Evolutionary conservation across 2,113 vertebrate species (phyloP).

Genomic region (Dicerorhinus sumatrensis): DNA sequence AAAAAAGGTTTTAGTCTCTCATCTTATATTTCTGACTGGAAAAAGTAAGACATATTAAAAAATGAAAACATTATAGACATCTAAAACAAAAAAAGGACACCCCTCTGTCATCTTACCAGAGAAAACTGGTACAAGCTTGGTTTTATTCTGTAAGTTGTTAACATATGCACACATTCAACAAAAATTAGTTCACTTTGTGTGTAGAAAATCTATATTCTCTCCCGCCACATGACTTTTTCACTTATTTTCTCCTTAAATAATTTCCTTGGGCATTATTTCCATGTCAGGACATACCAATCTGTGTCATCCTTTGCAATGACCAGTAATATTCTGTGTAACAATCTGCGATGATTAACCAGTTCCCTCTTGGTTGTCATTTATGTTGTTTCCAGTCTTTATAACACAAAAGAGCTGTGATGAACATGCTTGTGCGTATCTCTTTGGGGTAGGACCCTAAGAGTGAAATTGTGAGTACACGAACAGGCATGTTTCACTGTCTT

Average conservation of each 20-base stretch:
- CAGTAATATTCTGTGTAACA: background rate
- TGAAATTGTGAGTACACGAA: background rate
- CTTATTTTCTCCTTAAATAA: slow-evolving; percentile 6
- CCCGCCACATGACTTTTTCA: background rate
- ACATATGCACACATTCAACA: background rate
- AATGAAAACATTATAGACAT: slow-evolving; percentile 21
- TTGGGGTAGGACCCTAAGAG: background rate
- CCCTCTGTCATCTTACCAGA: background rate
- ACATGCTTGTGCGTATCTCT: background rate
- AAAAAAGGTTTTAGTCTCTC: background rate
- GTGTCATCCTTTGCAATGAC: background rate
- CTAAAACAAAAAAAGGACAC: slow-evolving; percentile 6
- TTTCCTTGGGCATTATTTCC: slow-evolving; percentile 46
- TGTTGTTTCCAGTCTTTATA: background rate
- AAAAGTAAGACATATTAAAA: slow-evolving; percentile 31
- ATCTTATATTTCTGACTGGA: slow-evolving; percentile 37
- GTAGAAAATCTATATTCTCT: slow-evolving; percentile 20
- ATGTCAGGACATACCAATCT: background rate
- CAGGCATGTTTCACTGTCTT: background rate
- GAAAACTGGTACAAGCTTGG: slow-evolving; percentile 1
- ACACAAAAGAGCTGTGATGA: slow-evolving; percentile 11
- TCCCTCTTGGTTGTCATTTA: background rate
- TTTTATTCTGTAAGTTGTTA: slow-evolving; percentile 54
- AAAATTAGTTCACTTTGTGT: background rate
- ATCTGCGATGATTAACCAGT: background rate